These are phyloP conservation scores for Diorhabda carinulata DNA, from an alignment of 1,140 invertebrate genomes.

Conservation along the genomic window DNA sequence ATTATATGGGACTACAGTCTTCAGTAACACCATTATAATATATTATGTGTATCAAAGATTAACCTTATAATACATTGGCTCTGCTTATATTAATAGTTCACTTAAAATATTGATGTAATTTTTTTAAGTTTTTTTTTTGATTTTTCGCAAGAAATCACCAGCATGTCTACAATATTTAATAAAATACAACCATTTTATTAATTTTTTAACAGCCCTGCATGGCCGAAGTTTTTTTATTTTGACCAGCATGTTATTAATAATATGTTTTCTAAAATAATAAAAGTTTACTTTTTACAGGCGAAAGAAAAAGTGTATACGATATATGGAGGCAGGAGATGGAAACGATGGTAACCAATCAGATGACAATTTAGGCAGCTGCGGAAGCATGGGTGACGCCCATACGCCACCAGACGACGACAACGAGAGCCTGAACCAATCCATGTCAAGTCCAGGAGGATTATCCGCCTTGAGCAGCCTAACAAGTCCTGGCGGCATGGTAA, in stretches of 20 bases:
- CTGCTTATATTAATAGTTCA: no score
- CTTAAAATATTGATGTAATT: no score
- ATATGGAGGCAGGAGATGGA: constrained; percentile 75
- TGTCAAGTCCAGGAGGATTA: constrained; percentile 72
- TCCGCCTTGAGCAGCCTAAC: constrained; percentile 75
- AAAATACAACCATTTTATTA: background rate
- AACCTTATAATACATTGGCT: no score
- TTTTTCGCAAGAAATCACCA: no score
- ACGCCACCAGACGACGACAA: constrained; percentile 65
- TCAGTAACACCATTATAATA: no score
- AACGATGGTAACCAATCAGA: constrained; percentile 71
- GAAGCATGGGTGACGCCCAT: constrained; percentile 68
- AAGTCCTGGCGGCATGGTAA: constrained; percentile 65
- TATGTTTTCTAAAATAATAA: background rate
- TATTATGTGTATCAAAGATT: no score
- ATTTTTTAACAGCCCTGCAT: constrained; percentile 16
- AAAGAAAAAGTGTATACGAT: constrained; percentile 98
- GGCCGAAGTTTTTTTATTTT: constrained; percentile 9
- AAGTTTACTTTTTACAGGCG: constrained; percentile 65
- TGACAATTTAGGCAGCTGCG: constrained; percentile 73
- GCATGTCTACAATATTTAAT: no score
- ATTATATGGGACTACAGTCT: no score
- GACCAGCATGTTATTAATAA: constrained; percentile 20
- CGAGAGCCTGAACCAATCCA: constrained; percentile 61
- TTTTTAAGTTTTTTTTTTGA: no score